Percentiles rank a stretch among this genome's conserved stretches.
Evolutionary conservation across 2,797 vertebrate species (phyloP).

Genomic region (Rousettus madagascariensis): DNA sequence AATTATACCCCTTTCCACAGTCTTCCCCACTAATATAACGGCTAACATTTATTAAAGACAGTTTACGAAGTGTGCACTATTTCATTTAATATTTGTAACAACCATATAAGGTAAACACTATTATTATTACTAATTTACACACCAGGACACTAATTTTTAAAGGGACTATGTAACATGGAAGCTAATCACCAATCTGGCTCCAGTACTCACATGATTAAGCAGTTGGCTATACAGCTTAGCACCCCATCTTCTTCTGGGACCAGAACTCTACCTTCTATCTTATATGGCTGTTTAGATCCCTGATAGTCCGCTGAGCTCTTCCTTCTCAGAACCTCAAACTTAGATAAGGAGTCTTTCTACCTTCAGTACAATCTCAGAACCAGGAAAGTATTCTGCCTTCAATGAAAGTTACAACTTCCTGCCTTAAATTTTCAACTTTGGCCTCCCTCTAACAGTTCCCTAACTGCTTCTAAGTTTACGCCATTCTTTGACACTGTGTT

Average conservation of each 20-base stretch:
- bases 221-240: background rate
- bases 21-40: background rate
- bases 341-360: background rate
- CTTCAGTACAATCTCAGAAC: background rate
- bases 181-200: background rate
- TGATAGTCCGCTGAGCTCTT: background rate
- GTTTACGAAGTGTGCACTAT: background rate
- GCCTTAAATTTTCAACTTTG: background rate
- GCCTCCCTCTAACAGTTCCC: background rate
- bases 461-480: background rate
- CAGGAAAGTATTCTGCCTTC: background rate
- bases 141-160: background rate
- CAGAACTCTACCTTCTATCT: background rate
- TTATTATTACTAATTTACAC: background rate
- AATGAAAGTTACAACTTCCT: background rate
- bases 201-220: background rate
- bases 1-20: background rate
- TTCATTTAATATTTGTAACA: background rate
- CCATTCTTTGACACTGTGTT: background rate
- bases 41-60: background rate
- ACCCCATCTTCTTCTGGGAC: background rate
- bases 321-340: background rate
- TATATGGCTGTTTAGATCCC: background rate
- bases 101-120: background rate
- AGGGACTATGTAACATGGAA: background rate